Base-by-base conservation (phyloP, 2,797 vertebrate genomes). In the Siniperca obscura region DNA sequence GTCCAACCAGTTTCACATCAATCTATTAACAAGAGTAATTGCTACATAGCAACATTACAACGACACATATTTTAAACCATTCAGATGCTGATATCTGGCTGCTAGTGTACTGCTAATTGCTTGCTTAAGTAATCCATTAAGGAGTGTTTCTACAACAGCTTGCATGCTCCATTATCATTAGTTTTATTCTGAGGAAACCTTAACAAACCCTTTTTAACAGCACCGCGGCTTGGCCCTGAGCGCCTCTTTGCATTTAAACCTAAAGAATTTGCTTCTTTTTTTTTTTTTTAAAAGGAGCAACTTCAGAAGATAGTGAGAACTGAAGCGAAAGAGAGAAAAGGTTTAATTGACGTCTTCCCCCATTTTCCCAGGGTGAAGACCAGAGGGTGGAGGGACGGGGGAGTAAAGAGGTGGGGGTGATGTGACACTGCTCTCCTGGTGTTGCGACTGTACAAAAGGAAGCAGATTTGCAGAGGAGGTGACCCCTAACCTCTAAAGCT, bases 371-470 rank as follows among this genome's bases (percentile, higher is more conserved):
- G 96, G 97, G 95, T 90, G 86, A 96, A 96, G 96, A 96, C 93
- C 95, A 95, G 96, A 96, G 95, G 96, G 95, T 92, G 95, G 95
- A 76, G 89, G 80, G 72, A 8, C 1, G 21, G 60, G 44, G 21
- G 70, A 78, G 50, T 50, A 22, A 22, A 22, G 68, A 14, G 46
- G 38, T 5, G 46, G 25, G 95, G 95, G 93, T 94, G 96, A 96
- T 95, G 96, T 97, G 96, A 95, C 92, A 94, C 92, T 74, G 93
- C 91, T 95, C 95, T 94, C 93, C 94, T 87, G 90, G 95, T 93
- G 94, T 95, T 91, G 86, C 96, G 80, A 98, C 97, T 98, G 97
- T 98, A 98, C 97, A 97, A 98, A 98, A 97, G 97, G 97, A 97
- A 97, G 96, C 96, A 95, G 97, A 96, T 96, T 96, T 97, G 97